Percentiles rank a stretch among this genome's conserved stretches.
Evolutionary conservation across 2,888 invertebrate species (phyloP).

Genomic region (Nomada fucata): DNA sequence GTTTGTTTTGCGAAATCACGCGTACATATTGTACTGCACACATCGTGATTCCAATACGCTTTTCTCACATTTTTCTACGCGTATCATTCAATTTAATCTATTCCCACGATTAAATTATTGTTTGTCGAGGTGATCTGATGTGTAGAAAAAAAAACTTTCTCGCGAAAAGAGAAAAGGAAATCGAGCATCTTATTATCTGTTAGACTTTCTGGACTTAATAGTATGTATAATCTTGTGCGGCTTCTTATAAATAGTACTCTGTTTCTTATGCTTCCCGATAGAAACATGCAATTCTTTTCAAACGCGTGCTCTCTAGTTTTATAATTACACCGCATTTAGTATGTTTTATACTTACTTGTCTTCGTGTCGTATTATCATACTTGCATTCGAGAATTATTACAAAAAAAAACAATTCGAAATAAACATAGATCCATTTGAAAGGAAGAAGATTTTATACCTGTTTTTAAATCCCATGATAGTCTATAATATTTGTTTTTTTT

Average conservation of each 20-base stretch:
- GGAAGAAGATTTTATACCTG: neutral
- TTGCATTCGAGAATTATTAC: neutral
- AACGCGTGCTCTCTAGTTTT: neutral
- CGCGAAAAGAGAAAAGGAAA: slow-evolving; percentile 60
- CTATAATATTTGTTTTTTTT: neutral
- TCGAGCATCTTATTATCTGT: slow-evolving; percentile 38
- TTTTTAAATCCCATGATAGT: neutral
- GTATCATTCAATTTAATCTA: slow-evolving; percentile 34
- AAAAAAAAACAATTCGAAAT: neutral
- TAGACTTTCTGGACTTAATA: slow-evolving; percentile 49
- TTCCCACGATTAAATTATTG: slow-evolving; percentile 43
- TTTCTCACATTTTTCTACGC: slow-evolving; percentile 23
- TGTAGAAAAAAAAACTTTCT: slow-evolving; percentile 49
- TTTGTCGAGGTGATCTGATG: slow-evolving; percentile 22
- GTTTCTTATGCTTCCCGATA: slow-evolving; percentile 7
- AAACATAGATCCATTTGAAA: neutral
- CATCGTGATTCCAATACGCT: neutral
- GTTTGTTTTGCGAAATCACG: neutral
- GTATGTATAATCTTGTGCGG: slow-evolving; percentile 9
- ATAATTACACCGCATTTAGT: neutral
- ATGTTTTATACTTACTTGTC: neutral
- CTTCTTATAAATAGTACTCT: neutral
- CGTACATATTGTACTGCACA: slow-evolving; percentile 2
- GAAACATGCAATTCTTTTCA: neutral
- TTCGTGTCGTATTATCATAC: neutral